Base-by-base conservation (phyloP, 2,113 vertebrate species). In the Myxocyprinus asiaticus region DNA sequence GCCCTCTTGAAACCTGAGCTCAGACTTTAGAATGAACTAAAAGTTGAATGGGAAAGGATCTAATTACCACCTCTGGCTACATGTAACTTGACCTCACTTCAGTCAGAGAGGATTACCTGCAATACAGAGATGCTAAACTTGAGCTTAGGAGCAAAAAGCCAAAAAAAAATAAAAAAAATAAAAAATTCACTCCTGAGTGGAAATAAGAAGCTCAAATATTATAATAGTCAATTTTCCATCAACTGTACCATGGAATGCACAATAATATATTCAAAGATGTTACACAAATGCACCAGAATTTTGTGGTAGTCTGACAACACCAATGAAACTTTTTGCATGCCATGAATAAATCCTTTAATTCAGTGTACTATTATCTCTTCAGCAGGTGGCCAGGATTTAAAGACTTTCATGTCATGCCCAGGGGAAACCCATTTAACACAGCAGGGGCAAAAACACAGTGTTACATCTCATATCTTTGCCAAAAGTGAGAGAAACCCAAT, bases 31-130 rank as follows among this genome's bases (percentile, higher is more conserved):
- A 76, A 67, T 62, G 51, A 83, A 71, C 51, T 67, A 64, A 53
- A 65, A 76, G 75, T 44, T 83, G 72, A 78, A 85, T 70, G 45
- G 62, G 3, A 64, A 22, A 47, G 67, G 62, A 47, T 83, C 76
- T 79, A 42, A 74, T 83, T 85, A 81, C 82, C 9, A 67, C 22
- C n/a, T 63, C 45, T 45, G 10, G 47, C 63, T 71, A 61, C 43
- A 44, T 0, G 78, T 7, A 83, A 85, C 48, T 67, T 12, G 78
- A 85, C 15, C 50, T 17, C 10, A 42, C 33, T 9, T 76, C 50
- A 71, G 10, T 70, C 15, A 69, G 51, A 75, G 59, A 48, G 4
- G n/a, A 56, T 47, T 67, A 73, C 22, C 55, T 63, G 12, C 33
- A 55, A 48, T 70, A 62, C 58, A 11, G 22, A 33, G 22, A 33